Conservation (phyloP, 1,140 invertebrate species). For the Apolygus lucorum region DNA sequence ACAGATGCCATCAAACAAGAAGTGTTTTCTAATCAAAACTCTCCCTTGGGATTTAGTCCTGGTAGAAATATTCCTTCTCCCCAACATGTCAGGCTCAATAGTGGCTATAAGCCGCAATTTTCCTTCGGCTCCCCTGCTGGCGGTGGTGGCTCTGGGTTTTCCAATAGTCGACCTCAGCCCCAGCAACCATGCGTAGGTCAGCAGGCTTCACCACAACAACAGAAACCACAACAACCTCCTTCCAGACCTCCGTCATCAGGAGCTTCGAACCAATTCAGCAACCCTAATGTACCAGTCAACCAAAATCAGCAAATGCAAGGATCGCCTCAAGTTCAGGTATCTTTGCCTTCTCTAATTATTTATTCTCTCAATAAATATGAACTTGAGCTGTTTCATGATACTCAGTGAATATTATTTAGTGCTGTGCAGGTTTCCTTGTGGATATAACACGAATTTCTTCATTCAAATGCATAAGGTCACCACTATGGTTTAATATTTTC, state of each 20-base stretch:
- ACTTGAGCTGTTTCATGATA: no score
- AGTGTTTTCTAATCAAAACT: slow-evolving; percentile 35
- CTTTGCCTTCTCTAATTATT: no score
- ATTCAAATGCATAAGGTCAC: no score
- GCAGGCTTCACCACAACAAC: background rate
- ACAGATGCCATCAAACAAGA: slow-evolving; percentile 41
- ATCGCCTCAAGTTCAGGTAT: slow-evolving; percentile 34
- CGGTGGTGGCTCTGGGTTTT: background rate
- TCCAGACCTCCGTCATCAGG: background rate
- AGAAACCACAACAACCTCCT: background rate
- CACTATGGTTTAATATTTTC: no score
- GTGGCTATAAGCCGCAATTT: slow-evolving; percentile 38
- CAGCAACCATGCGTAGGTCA: background rate
- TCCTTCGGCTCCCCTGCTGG: slow-evolving; percentile 31
- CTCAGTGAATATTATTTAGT: no score
- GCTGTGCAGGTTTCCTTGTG: no score
- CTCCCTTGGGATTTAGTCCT: slow-evolving; percentile 38
- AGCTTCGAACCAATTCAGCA: background rate
- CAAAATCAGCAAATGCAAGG: slow-evolving; percentile 32
- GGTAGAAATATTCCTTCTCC: slow-evolving; percentile 27
- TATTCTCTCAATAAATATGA: background rate
- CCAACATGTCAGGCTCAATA: slow-evolving; percentile 37
- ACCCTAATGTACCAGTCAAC: slow-evolving; percentile 14
- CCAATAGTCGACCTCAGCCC: background rate
- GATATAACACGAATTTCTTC: no score